phyloP scores from a whole-genome alignment of 1,140 invertebrate genomes.

The Nylanderia fulva region DNA sequence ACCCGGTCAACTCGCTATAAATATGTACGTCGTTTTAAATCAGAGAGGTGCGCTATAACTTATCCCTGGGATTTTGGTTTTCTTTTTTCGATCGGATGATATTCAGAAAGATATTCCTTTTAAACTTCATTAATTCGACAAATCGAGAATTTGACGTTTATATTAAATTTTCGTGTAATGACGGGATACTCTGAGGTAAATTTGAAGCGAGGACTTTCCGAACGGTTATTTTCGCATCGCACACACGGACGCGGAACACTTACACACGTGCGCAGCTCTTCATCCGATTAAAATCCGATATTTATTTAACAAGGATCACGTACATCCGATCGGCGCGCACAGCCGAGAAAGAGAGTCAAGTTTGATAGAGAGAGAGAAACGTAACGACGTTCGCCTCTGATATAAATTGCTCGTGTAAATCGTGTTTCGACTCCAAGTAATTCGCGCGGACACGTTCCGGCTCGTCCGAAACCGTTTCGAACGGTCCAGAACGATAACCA shows the following conservation, averaged over 20 bases:
- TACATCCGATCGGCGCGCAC: not conserved
- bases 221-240: not conserved
- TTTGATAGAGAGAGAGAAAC: conserved; percentile 47
- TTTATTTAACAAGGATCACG: conserved; percentile 48
- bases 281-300: conserved; percentile 34
- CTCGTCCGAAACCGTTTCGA: conserved; percentile 65
- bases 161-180: not conserved
- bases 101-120: not conserved
- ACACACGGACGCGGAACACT: too few species aligned
- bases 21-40: conserved; percentile 23
- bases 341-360: conserved; percentile 12
- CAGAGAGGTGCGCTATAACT: not conserved
- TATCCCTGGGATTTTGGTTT: not conserved
- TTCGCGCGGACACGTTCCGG: conserved; percentile 69
- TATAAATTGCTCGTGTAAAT: conserved; percentile 70
- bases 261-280: too few species aligned
- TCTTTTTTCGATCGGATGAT: not conserved
- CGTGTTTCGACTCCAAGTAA: conserved; percentile 67
- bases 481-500: conserved; percentile 66
- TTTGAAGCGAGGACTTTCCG: not conserved
- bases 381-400: conserved; percentile 51
- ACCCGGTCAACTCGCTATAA: not conserved
- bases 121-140: conserved; percentile 5
- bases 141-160: not conserved
- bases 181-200: conserved; percentile 11